A percentile compares a stretch with the other conserved stretches of the same genome.
Evolutionary conservation across 2,888 invertebrate genomes (phyloP).

Genomic region (Drosophila mimetica): DNA sequence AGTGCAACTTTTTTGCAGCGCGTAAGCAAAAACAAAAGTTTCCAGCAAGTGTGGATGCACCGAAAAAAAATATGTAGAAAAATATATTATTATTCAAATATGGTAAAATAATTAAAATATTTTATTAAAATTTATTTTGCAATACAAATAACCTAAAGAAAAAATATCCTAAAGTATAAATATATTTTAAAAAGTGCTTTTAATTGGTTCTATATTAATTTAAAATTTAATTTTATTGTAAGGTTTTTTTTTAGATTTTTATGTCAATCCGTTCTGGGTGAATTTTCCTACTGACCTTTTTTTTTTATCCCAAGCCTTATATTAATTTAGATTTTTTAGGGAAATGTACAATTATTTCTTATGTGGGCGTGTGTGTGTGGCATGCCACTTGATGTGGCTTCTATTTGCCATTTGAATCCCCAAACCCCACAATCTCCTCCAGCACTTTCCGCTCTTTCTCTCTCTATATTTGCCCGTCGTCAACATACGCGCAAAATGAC

Average conservation of each 20-base stretch:
- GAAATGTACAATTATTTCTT: not conserved
- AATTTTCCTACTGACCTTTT: too few species aligned
- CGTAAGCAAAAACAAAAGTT: constrained; percentile 63
- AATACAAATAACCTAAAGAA: too few species aligned
- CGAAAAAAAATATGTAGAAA: not conserved
- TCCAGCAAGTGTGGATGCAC: constrained; percentile 17
- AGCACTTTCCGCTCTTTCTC: constrained; percentile 13
- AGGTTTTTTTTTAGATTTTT: too few species aligned
- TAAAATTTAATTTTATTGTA: too few species aligned
- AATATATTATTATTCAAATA: not conserved
- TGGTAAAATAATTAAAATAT: too few species aligned
- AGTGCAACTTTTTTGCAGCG: constrained; percentile 56
- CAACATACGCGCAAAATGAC: constrained; percentile 70
- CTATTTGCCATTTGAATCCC: constrained; percentile 2
- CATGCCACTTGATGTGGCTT: constrained; percentile 62
- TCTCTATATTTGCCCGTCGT: constrained; percentile 52
- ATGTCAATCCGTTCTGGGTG: too few species aligned
- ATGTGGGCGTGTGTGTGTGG: constrained; percentile 31
- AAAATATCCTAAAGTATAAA: too few species aligned
- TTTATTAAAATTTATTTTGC: too few species aligned
- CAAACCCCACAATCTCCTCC: constrained; percentile 19
- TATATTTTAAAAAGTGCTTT: too few species aligned
- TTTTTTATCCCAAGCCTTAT: too few species aligned
- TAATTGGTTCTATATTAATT: too few species aligned
- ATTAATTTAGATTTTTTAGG: too few species aligned